Base-by-base conservation (phyloP, 2,888 invertebrate genomes). In the Eurytoma californica region DNA sequence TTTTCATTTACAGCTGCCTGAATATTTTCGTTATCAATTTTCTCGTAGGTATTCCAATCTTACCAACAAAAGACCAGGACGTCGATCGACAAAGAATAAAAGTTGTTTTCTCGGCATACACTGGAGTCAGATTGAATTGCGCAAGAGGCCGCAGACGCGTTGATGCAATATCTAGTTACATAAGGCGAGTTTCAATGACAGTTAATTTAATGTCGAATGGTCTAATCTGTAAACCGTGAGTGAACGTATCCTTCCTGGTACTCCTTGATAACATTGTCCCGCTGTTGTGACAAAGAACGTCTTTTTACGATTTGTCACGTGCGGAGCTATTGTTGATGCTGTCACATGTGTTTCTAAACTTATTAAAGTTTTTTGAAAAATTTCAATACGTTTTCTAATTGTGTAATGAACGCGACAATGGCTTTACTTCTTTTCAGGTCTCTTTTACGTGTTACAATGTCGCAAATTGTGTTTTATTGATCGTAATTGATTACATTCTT, bases 161-260 rank as follows among this genome's bases (percentile, higher is more conserved):
- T 60, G 57, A 53, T 60, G 65, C 58, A 74, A n/a, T 51, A 14
- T 16, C 20, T 12, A 13, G 69, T 79, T 75, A 55, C 61, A 16
- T 72, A 75, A 75, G 53, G 12, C 55, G 24, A 3, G 47, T 72
- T 73, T 65, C 77, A 77, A 77, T 76, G 68, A 77, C 65, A 65
- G 60, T 60, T 73, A 73, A 80, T 77, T 80, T 73, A 66, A 73
- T 58, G 66, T 77, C 65, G 80, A 77, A 77, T 60, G 66, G 55
- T 80, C 69, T 63, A 77, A 80, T 80, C 76, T 77, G 28, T 20
- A 55, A 63, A 53, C 66, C 60, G 65, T 49, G n/a, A 51, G 14
- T 30, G 55, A 20, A 28, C 47, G 65, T 61, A 63, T 76, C 63
- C 72, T 72, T 72, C 58, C 67, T 4, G 24, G 55, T 63, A 73